phyloP scores from a whole-genome alignment of 1,140 invertebrate species.

The Colletes gigas region DNA sequence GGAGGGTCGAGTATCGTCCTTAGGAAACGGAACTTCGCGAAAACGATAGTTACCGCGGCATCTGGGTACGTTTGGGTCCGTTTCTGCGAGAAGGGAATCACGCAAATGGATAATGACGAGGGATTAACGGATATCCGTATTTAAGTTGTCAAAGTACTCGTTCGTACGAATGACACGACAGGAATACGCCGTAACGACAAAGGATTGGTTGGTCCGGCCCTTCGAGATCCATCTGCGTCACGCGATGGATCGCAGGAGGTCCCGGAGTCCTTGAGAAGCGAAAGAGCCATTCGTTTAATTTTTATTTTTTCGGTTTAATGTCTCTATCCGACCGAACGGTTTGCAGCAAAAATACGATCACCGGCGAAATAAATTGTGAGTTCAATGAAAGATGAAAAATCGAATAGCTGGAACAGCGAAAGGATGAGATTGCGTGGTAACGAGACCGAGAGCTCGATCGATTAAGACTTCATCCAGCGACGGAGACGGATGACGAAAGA shows the following conservation, averaged over 20 bases:
- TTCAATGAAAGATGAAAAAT: too few species aligned
- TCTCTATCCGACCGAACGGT: too few species aligned
- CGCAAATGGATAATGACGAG: conserved; percentile 29
- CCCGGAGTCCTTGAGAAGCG: background rate
- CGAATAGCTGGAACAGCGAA: too few species aligned
- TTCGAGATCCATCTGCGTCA: background rate
- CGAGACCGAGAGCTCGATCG: too few species aligned
- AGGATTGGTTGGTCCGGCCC: background rate
- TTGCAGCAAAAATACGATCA: too few species aligned
- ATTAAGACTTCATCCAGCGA: background rate
- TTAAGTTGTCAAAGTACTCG: conserved; percentile 20
- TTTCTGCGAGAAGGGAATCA: conserved; percentile 7
- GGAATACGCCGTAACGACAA: conserved; percentile 16
- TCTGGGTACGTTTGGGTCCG: background rate
- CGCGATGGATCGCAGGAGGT: conserved; percentile 15
- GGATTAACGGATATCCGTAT: conserved; percentile 45
- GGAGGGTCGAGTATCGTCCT: too few species aligned
- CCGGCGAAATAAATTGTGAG: too few species aligned
- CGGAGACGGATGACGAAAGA: background rate
- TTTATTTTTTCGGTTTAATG: too few species aligned
- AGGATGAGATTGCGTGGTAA: too few species aligned
- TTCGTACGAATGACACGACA: conserved; percentile 1
- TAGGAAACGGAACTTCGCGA: too few species aligned
- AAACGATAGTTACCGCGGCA: too few species aligned
- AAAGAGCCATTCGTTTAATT: background rate